Base-by-base conservation (phyloP, 2,113 vertebrate genomes). In the Trogon melanurus region DNA sequence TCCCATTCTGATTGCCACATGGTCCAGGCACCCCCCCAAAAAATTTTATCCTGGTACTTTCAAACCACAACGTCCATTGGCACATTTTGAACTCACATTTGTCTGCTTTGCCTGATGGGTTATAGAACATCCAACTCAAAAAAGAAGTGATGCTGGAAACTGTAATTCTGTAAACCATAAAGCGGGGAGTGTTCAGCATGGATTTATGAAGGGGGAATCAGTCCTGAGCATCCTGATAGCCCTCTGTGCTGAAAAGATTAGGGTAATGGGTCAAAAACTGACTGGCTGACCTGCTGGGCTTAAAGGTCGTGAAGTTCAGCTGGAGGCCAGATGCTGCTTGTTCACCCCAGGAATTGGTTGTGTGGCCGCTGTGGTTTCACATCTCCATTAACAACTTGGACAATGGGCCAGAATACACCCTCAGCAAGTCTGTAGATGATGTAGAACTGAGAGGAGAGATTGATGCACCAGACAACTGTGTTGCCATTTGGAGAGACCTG, bases 401-500 rank as follows among this genome's bases (percentile, higher is more conserved):
- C 21, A 70, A 65, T 19, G 16, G 16, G 32, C 26, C 61, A 71
- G 51, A 29, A 30, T 2, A 32, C 29, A 53, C 29, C 19, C 17
- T 38, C n/a, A 25, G 9, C 13, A 44, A 5, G 16, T 53, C 7
- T 74, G 29, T 8, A 71, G 29, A 3, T 56, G 32, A 23, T 7
- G 14, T 6, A 16, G 16, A 75, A 3, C 29, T 1, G 18, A 54
- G 34, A 83, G 62, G 34, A 18, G 45, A 5, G 20, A 5, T 58
- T 15, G 1, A 14, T 0, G 12, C 20, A 34, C 26, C 1, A 8
- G 13, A 5, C 0, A 1, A 19, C 4, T 65, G 56, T 70, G 32
- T 15, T 1, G 0, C 21, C 38, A 2, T 10, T 51, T 32, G 30
- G 50, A 85, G 56, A 29, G 17, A 53, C 16, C 13, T 6, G 16